phyloP scores from a whole-genome alignment of 1,140 invertebrate genomes.

The Eufriesea mexicana region DNA sequence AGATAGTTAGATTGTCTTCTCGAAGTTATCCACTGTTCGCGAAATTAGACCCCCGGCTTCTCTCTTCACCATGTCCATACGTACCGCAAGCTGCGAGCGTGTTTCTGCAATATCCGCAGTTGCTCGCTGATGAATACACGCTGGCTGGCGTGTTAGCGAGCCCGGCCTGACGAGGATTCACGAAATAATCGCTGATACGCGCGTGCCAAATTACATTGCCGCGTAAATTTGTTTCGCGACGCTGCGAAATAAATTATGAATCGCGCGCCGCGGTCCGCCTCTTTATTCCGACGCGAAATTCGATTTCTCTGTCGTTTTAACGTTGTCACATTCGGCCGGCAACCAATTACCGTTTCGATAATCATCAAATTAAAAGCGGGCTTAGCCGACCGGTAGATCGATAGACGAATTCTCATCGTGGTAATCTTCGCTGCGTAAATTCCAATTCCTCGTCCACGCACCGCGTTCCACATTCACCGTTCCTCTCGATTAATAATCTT shows the following conservation, averaged over 20 bases:
- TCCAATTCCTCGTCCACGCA: background rate
- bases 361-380: conserved; percentile 45
- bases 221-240: conserved; percentile 33
- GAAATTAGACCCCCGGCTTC: conserved; percentile 55
- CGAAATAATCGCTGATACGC: conserved; percentile 38
- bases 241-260: conserved; percentile 57
- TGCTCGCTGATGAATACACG: conserved; percentile 41
- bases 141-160: background rate
- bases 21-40: conserved; percentile 60
- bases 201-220: conserved; percentile 34
- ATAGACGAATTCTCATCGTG: conserved; percentile 12
- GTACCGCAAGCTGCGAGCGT: conserved; percentile 44
- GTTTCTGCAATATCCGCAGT: conserved; percentile 54
- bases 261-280: background rate
- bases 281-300: conserved; percentile 41
- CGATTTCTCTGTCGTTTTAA: conserved; percentile 52
- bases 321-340: conserved; percentile 29
- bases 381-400: conserved; percentile 32
- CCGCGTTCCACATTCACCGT: too few species aligned
- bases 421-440: conserved; percentile 28
- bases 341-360: conserved; percentile 47
- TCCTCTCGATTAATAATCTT: too few species aligned
- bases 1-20: conserved; percentile 68
- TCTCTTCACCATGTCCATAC: conserved; percentile 46
- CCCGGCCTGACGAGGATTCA: background rate